Percentiles rank a stretch among this genome's conserved stretches.
Evolutionary conservation across 2,113 vertebrate species (phyloP).

Genomic region (Austrofundulus limnaeus): DNA sequence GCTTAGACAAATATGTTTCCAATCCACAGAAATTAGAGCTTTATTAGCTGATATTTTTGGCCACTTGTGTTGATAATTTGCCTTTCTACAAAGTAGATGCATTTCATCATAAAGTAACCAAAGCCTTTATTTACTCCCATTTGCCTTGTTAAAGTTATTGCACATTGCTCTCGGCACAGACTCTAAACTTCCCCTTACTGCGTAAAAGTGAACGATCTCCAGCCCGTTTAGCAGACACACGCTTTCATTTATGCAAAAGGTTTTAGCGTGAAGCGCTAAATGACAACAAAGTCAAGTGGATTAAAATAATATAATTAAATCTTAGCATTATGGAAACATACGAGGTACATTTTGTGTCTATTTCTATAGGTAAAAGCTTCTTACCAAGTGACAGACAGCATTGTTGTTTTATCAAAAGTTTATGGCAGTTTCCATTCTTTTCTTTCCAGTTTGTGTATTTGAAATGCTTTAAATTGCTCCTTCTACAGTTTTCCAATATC

Average conservation of each 20-base stretch:
- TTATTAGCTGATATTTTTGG: background rate
- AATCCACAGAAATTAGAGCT: background rate
- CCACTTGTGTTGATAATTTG: background rate
- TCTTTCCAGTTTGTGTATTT: background rate
- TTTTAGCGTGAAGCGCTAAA: background rate
- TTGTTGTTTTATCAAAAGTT: no score
- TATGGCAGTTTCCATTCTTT: background rate
- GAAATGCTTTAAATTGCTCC: no score
- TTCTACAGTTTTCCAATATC: no score
- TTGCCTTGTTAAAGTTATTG: background rate
- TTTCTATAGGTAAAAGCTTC: no score
- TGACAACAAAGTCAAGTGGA: background rate
- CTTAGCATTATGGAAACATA: no score
- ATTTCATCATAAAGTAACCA: background rate
- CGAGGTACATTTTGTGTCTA: no score
- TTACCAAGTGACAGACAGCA: no score
- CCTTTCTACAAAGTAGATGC: background rate
- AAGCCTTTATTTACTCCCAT: background rate
- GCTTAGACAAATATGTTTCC: background rate
- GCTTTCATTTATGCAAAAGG: no score
- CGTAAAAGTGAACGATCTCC: background rate
- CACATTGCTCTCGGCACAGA: no score
- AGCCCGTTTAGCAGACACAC: background rate
- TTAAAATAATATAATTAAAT: background rate
- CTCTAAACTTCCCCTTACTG: background rate